Percentiles rank a stretch among this genome's conserved stretches.
phyloP scores from a whole-genome alignment of 2,113 vertebrate genomes.

The Sisor rabdophorus region DNA sequence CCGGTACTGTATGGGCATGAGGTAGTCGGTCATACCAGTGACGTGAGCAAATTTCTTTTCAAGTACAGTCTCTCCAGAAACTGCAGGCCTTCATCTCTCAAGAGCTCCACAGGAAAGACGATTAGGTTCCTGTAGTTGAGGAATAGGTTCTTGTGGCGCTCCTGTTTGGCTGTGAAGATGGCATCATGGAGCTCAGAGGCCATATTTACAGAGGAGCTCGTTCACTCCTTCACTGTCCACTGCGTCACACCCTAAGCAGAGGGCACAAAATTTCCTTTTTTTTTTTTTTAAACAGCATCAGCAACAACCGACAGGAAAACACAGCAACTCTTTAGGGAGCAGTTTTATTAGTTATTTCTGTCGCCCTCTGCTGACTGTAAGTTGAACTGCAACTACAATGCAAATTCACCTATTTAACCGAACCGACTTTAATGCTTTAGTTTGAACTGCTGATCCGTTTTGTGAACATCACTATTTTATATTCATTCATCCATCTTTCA shows the following conservation, averaged over 20 bases:
- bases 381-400: background rate
- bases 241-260: background rate
- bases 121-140: constrained; percentile 90
- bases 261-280: too few relatives aligned
- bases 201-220: constrained; percentile 66
- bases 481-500: too few relatives aligned
- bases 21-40: constrained; percentile 73
- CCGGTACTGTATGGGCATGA: too few relatives aligned
- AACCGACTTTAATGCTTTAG: background rate
- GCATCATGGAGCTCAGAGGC: constrained; percentile 87
- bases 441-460: background rate
- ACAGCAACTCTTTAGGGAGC: too few relatives aligned
- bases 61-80: constrained; percentile 94
- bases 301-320: background rate
- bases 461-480: too few relatives aligned
- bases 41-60: constrained; percentile 94
- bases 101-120: constrained; percentile 84
- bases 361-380: background rate
- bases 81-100: constrained; percentile 90
- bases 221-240: background rate
- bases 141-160: constrained; percentile 94
- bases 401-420: background rate
- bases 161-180: constrained; percentile 89
- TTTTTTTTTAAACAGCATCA: too few relatives aligned
- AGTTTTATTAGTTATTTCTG: background rate